These are phyloP conservation scores for Nipponacmea schrenckii DNA, from an alignment of 2,888 invertebrate genomes.

Conservation along the genomic window DNA sequence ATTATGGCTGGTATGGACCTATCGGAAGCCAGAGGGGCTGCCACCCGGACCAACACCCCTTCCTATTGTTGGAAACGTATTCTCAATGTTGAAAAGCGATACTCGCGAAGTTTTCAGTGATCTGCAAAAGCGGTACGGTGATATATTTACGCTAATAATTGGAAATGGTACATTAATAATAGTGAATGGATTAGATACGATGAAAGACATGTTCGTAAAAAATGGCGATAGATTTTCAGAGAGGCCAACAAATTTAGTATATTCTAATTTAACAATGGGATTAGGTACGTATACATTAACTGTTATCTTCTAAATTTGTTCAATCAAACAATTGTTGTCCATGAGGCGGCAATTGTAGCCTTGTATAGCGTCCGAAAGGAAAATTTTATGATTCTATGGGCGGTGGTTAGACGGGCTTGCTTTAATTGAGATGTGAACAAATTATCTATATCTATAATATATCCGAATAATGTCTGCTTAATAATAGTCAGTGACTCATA, in stretches of 20 bases:
- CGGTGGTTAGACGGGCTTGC: no score
- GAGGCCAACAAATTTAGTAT: slow-evolving; percentile 6
- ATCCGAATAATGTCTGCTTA: no score
- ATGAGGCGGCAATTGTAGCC: no score
- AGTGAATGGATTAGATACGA: slow-evolving; percentile 10
- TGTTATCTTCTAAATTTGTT: no score
- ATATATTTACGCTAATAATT: slow-evolving; percentile 1
- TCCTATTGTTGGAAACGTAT: background rate
- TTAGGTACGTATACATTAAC: background rate
- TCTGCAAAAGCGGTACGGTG: slow-evolving; percentile 5
- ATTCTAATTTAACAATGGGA: background rate
- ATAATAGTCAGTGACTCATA: no score
- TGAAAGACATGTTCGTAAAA: slow-evolving; percentile 12
- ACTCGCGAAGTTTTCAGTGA: background rate
- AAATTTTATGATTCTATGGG: no score
- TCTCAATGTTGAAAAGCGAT: background rate
- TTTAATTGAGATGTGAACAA: no score
- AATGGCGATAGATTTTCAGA: slow-evolving; percentile 11
- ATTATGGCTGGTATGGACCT: background rate
- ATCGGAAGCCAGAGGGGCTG: background rate
- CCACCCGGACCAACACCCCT: background rate
- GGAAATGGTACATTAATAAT: slow-evolving; percentile 9
- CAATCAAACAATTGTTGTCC: no score
- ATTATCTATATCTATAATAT: no score
- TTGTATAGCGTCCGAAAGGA: no score